Evolutionary conservation across 2,888 invertebrate genomes (phyloP), one percentile per base, ranked within the genome.

Genomic region (Halictus ligatus): DNA sequence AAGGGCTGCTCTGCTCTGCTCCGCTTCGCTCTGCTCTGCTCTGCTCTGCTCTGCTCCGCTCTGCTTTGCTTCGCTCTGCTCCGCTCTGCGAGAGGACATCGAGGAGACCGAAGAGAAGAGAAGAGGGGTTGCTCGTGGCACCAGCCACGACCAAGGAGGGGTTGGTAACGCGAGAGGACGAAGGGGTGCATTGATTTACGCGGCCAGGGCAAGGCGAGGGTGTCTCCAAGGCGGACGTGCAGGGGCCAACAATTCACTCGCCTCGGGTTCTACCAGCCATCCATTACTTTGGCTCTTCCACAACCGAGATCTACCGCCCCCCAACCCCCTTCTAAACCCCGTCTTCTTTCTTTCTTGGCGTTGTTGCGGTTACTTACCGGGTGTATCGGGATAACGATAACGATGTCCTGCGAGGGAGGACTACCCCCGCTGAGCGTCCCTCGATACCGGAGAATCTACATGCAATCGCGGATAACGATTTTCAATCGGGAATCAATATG

Each of bases 161-260:
- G 78, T 78, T 64, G 88, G 84, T 87, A 83, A 90, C 87, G 83
- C 84, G 88, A 90, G 90, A 88, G 88, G 84, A 84, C 85, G 86
- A 89, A 86, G 93, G 91, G 93, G 92, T 91, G 94, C 95, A 95
- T 95, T 95, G 95, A 95, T 95, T 95, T 95, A 95, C 94, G 94
- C 93, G 90, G 88, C 89, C 93, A 92, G 92, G 89, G 90, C 89
- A 88, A 89, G 92, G 90, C 92, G 91, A 94, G 94, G 94, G 93
- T 94, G 94, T 93, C 94, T 93, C 94, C 90, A 91, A 92, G 90
- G 92, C 92, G 93, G 93, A 93, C 94, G 93, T 91, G 90, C 91
- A 89, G 91, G 93, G 93, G 92, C 94, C 94, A 94, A 95, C 95
- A 95, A 95, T 95, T 95, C 95, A 95, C 95, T 95, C 95, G 94